phyloP scores from a whole-genome alignment of 2,888 invertebrate genomes.

The Erebia aethiops region DNA sequence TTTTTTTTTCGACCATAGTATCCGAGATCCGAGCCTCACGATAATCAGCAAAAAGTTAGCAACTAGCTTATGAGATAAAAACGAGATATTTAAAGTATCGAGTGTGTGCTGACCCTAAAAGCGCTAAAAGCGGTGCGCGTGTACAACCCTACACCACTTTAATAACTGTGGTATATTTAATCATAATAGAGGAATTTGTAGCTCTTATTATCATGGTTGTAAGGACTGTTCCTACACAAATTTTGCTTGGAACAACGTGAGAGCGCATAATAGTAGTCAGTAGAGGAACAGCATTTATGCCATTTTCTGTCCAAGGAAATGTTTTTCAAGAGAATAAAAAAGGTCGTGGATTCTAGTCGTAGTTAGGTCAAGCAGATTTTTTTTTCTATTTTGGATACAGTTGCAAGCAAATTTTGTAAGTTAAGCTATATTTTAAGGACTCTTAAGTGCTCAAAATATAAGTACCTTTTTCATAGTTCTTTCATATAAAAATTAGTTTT shows the following conservation, averaged over 20 bases:
- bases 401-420: background rate
- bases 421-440: no score
- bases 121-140: conserved; percentile 28
- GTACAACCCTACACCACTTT: conserved; percentile 33
- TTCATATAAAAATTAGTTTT: no score
- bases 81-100: background rate
- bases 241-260: conserved; percentile 33
- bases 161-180: conserved; percentile 29
- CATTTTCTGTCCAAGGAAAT: conserved; percentile 1
- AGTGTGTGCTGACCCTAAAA: background rate
- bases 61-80: no score
- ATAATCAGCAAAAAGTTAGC: no score
- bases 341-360: background rate
- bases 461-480: background rate
- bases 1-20: no score
- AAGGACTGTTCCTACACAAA: conserved; percentile 21
- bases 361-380: background rate
- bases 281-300: conserved; percentile 13
- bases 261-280: conserved; percentile 33
- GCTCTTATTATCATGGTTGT: conserved; percentile 16
- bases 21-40: no score
- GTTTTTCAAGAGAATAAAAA: conserved; percentile 14
- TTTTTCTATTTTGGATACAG: background rate
- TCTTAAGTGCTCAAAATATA: no score
- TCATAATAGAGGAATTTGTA: conserved; percentile 15